phyloP scores from a whole-genome alignment of 2,113 vertebrate genomes.

The Lophius piscatorius region DNA sequence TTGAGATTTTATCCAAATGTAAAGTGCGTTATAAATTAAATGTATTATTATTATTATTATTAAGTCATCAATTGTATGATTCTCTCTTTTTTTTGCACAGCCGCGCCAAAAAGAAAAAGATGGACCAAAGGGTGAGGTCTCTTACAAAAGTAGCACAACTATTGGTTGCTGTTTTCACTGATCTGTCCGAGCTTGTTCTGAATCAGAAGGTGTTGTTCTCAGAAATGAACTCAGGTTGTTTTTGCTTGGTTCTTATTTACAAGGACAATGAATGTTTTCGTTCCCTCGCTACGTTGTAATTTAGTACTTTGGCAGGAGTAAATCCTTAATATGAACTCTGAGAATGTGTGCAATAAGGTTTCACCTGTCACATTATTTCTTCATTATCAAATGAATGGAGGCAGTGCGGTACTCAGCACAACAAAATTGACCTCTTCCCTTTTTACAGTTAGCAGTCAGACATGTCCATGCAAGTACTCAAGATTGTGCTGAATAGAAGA shows the following conservation, averaged over 20 bases:
- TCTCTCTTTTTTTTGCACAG: constrained; percentile 75
- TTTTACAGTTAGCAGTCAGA: constrained; percentile 18
- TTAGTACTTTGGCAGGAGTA: constrained; percentile 29
- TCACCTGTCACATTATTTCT: background rate
- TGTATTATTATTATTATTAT: no score
- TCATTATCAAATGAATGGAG: constrained; percentile 14
- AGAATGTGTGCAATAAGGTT: constrained; percentile 1
- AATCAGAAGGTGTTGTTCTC: constrained; percentile 51
- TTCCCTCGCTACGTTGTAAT: constrained; percentile 6
- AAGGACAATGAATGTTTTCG: constrained; percentile 21
- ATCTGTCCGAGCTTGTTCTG: constrained; percentile 18
- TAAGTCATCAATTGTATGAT: constrained; percentile 66
- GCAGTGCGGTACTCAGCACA: constrained; percentile 11
- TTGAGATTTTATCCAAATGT: no score
- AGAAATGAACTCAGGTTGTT: constrained; percentile 40
- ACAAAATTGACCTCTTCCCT: no score
- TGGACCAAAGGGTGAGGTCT: constrained; percentile 51
- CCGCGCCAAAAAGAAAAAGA: constrained; percentile 44
- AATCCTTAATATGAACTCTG: constrained; percentile 22
- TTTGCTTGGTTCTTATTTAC: constrained; percentile 27
- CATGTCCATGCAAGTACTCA: constrained; percentile 18
- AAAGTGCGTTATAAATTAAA: no score
- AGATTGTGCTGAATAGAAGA: constrained; percentile 3
- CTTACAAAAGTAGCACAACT: constrained; percentile 13
- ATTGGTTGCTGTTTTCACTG: constrained; percentile 47